phyloP scores from a whole-genome alignment of 2,888 invertebrate species.

The Carterocephalus palaemon region DNA sequence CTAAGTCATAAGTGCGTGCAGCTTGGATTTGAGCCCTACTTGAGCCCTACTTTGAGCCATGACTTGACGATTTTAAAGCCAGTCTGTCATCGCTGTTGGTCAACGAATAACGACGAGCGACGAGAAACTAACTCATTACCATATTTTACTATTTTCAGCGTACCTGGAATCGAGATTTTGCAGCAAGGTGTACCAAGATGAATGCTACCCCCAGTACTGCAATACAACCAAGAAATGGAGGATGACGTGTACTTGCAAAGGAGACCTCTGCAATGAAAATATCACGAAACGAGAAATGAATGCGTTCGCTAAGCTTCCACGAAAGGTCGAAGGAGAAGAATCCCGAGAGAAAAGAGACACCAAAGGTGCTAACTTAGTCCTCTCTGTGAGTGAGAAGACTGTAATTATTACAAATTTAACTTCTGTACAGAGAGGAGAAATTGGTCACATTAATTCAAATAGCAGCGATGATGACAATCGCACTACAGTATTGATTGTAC shows the following conservation, averaged over 20 bases:
- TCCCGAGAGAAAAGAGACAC: slow-evolving; percentile 16
- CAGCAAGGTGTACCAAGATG: slow-evolving; percentile 68
- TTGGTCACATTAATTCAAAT: background rate
- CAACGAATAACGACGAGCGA: too few species aligned
- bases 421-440: background rate
- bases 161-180: slow-evolving; percentile 65
- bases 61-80: too few species aligned
- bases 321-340: slow-evolving; percentile 22
- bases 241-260: slow-evolving; percentile 67
- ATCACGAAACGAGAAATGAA: slow-evolving; percentile 55
- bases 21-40: too few species aligned
- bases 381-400: slow-evolving; percentile 6
- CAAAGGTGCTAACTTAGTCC: slow-evolving; percentile 1
- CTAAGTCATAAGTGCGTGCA: too few species aligned
- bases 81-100: too few species aligned
- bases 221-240: slow-evolving; percentile 64
- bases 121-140: too few species aligned
- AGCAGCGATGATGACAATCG: background rate
- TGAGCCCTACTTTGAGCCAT: too few species aligned
- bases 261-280: slow-evolving; percentile 66
- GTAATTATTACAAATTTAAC: slow-evolving; percentile 15
- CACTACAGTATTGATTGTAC: background rate
- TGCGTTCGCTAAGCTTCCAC: slow-evolving; percentile 50
- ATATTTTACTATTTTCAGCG: slow-evolving; percentile 43
- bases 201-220: slow-evolving; percentile 66